Evolutionary conservation across 1,140 invertebrate genomes (phyloP), one percentile per base, ranked within the genome.

Genomic region (Polypedilum pembai): DNA sequence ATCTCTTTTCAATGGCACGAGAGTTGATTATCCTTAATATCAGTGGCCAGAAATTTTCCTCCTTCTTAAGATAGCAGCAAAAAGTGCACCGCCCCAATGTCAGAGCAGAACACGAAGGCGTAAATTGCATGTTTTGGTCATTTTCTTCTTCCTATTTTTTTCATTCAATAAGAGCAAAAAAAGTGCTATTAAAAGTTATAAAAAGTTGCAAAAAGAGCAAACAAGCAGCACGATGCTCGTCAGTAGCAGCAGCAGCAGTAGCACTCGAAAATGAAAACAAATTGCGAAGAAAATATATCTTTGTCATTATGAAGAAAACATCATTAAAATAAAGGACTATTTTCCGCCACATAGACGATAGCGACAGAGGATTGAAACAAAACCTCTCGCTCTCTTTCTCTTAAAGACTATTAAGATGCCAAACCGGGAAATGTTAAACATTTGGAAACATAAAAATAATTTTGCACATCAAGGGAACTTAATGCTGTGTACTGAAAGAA

Each of bases 241-340:
- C 45, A 56, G 10, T n/a, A 15, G 10, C 8, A 56, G 45, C 12
- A 56, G 45, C 45, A 56, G 41, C 8, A 45, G 41, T 1, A 56
- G 24, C n/a, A 4, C 45, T 56, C n/a, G 12, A n/a, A 56, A 56
- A 56, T 56, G 45, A n/a, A 56, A 56, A 56, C 45, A 56, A 56
- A 56, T 56, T 56, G 45, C n/a, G 12, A 56, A 56, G 12, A n/a
- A 33, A 56, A 56, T 12, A 56, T 56, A 15, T 56, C 12, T 56
- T 15, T 56, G 45, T 56, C 45, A 56, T 56, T 56, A 56, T 56
- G 12, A 56, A 45, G 41, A 56, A 33, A 56, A 56, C 45, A 56
- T 56, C 45, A 56, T 56, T 56, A 56, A 56, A 56, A 56, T 56
- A 56, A 56, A 56, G 45, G 45, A 56, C 45, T 56, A 56, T 56